phyloP scores from a whole-genome alignment of 2,113 vertebrate species.

The Felis catus region F.catus_Fca126_mat1.0 CM031426.1:49272501-49273000 shows the following conservation, averaged over 20 bases:
- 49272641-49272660: background rate
- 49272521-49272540: background rate
- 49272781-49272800: background rate
- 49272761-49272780: background rate
- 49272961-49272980: background rate
- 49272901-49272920: background rate
- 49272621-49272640: background rate
- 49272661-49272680: background rate
- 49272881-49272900: background rate
- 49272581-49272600: background rate
- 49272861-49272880: background rate
- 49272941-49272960: background rate
- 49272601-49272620: background rate
- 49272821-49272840: background rate
- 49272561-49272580: background rate
- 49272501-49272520: no score
- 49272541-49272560: background rate
- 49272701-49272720: background rate
- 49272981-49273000: background rate
- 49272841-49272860: accelerated
- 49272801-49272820: background rate
- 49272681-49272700: background rate
- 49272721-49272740: background rate
- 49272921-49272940: background rate
- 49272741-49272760: background rate